These are phyloP conservation scores for Bovichtus diacanthus DNA, from an alignment of 2,797 vertebrate genomes.

Conservation along the genomic window DNA sequence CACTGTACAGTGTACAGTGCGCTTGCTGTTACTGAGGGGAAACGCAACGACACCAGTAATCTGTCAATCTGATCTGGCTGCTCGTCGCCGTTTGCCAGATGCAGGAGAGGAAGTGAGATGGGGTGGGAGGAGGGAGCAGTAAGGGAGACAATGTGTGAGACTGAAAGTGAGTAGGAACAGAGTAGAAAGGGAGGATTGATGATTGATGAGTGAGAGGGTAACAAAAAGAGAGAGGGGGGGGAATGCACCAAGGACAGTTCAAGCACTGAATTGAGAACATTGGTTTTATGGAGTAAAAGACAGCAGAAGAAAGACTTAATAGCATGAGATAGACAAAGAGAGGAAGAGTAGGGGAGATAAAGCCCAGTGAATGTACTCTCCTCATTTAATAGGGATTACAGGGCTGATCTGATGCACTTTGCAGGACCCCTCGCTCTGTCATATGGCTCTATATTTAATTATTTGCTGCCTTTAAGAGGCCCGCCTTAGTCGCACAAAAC, in stretches of 20 bases:
- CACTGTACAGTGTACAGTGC: constrained; percentile 17
- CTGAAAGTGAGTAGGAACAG: constrained; percentile 28
- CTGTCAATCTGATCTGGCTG: constrained; percentile 73
- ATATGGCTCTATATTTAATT: constrained; percentile 81
- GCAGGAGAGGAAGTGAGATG: constrained; percentile 34
- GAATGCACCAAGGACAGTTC: constrained; percentile 44
- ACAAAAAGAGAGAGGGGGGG: constrained; percentile 15
- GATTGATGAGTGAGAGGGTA: constrained; percentile 44
- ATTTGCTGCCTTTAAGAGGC: constrained; percentile 72
- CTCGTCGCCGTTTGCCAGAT: constrained; percentile 50
- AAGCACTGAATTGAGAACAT: constrained; percentile 61
- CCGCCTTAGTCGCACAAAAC: constrained; percentile 52
- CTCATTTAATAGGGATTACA: constrained; percentile 80
- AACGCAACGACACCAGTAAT: constrained; percentile 68
- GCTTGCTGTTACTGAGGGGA: constrained; percentile 35
- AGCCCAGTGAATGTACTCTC: constrained; percentile 70
- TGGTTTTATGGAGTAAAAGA: constrained; percentile 67
- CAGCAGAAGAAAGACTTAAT: constrained; percentile 66
- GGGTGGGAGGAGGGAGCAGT: not conserved
- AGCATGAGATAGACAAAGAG: constrained; percentile 58
- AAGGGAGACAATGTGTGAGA: constrained; percentile 33
- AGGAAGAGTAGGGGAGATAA: constrained; percentile 65
- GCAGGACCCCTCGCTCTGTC: constrained; percentile 72
- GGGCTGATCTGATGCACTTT: constrained; percentile 79
- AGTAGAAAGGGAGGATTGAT: constrained; percentile 46